phyloP scores from a whole-genome alignment of 2,797 vertebrate species.

The Xenopus petersii region DNA sequence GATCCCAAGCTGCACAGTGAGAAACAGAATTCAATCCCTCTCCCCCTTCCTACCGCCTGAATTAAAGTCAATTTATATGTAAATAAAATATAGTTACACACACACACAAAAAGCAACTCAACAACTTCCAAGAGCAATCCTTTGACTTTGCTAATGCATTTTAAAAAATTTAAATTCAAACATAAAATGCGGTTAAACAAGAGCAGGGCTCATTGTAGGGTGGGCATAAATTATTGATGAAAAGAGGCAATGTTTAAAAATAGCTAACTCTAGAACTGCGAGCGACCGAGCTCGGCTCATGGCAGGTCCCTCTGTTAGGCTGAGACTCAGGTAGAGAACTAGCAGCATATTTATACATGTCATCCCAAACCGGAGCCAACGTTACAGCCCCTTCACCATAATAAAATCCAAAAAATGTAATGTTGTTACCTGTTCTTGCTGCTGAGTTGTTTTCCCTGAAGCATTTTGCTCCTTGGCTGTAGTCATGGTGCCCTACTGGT shows the following conservation, averaged over 20 bases:
- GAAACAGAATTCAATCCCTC: no score
- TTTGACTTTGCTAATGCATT: no score
- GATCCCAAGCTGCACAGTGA: not conserved
- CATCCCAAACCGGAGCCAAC: conserved; percentile 15
- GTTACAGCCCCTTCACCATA: no score
- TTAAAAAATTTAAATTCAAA: no score
- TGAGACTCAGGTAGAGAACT: conserved; percentile 48
- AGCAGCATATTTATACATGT: conserved; percentile 28
- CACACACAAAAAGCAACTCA: no score
- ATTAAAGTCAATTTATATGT: no score
- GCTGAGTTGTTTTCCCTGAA: conserved; percentile 77
- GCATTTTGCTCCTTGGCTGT: conserved; percentile 81
- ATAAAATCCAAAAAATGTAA: conserved; percentile 12
- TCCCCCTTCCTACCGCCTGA: no score
- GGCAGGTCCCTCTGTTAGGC: conserved; percentile 31
- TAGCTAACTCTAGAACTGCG: conserved; percentile 38
- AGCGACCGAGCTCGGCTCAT: conserved; percentile 51
- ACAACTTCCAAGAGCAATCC: no score
- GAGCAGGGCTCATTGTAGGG: no score
- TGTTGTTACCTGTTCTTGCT: conserved; percentile 83
- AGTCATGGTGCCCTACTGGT: conserved; percentile 77
- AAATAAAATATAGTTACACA: no score
- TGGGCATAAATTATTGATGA: conserved; percentile 41
- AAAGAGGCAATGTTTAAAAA: conserved; percentile 53
- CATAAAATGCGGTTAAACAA: no score